phyloP scores from a whole-genome alignment of 2,888 invertebrate genomes.

The Acanthoscelides obtectus region DNA sequence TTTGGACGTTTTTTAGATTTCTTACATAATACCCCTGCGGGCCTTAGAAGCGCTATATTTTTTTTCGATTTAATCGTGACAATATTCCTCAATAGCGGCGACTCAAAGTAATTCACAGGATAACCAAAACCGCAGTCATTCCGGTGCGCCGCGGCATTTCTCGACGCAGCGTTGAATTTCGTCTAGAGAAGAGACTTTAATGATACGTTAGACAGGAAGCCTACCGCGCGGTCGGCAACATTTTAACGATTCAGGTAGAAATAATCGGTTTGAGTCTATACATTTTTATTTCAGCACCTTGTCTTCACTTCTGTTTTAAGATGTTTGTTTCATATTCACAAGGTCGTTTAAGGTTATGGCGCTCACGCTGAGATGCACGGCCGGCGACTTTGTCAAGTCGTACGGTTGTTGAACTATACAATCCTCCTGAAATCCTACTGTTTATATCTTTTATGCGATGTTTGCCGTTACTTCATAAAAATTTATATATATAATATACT shows the following conservation, averaged over 20 bases:
- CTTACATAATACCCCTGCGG: too few species aligned
- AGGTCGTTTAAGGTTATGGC: neutral
- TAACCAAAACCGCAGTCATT: neutral
- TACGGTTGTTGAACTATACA: neutral
- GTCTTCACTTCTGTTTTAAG: neutral
- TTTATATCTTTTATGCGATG: neutral
- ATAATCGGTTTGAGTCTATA: neutral
- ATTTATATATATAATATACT: too few species aligned
- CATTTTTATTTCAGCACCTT: neutral
- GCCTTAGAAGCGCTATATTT: too few species aligned
- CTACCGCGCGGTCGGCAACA: neutral
- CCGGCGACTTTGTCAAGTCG: neutral
- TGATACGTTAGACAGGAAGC: neutral
- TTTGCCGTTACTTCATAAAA: neutral
- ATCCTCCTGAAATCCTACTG: neutral
- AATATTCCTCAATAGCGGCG: too few species aligned
- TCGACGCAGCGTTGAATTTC: neutral
- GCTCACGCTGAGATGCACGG: neutral
- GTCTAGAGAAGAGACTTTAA: neutral
- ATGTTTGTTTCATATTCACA: neutral
- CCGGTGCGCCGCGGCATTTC: neutral
- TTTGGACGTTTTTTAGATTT: too few species aligned
- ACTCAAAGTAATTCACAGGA: constrained; percentile 1
- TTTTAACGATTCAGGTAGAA: neutral
- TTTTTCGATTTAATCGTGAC: too few species aligned